Conservation (phyloP, 2,113 vertebrate species). For the Elaphurus davidianus region DNA sequence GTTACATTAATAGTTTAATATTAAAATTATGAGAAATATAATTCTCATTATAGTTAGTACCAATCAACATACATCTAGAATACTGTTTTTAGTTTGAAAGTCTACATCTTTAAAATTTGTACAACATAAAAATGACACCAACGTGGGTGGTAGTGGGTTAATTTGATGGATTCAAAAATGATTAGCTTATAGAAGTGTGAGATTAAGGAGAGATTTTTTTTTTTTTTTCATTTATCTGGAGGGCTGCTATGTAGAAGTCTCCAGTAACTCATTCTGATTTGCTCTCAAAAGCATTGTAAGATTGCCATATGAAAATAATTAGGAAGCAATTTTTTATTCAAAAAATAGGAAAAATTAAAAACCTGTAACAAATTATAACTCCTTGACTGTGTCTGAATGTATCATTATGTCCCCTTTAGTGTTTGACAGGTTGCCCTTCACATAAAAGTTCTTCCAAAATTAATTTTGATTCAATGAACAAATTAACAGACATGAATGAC, state of each 20-base stretch:
- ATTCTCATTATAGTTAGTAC: background rate
- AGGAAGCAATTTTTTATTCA: background rate
- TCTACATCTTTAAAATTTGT: background rate
- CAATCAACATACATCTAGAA: background rate
- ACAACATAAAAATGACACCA: background rate
- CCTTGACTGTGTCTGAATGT: background rate
- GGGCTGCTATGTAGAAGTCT: background rate
- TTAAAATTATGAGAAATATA: background rate
- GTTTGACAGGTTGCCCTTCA: background rate
- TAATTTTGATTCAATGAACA: background rate
- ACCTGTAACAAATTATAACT: background rate
- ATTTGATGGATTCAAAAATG: background rate
- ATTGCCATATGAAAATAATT: background rate
- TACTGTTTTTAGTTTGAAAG: background rate
- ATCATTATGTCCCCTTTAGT: background rate
- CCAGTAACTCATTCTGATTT: background rate
- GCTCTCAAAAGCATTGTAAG: background rate
- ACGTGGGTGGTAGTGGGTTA: fast-evolving
- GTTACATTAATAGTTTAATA: background rate
- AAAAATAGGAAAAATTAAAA: background rate
- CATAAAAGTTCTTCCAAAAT: background rate
- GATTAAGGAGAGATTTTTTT: background rate
- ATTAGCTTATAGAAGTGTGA: background rate
- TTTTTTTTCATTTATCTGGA: background rate
- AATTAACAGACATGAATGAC: background rate